phyloP scores from a whole-genome alignment of 2,888 invertebrate species.

The Nudaria mundana region DNA sequence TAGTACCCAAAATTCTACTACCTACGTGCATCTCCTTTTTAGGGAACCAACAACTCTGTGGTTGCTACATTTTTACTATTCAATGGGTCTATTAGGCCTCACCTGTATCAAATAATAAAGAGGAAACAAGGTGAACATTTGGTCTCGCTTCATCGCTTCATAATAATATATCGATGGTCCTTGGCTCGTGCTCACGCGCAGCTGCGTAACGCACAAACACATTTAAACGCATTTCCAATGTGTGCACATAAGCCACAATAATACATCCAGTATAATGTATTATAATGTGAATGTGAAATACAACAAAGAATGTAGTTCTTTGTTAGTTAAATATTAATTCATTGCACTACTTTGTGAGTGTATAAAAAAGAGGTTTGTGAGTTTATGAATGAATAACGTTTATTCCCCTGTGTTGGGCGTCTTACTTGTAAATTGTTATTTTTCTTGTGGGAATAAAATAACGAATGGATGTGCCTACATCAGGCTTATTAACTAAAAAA shows the following conservation, averaged over 20 bases:
- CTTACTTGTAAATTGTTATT: too few relatives aligned
- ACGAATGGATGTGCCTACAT: too few relatives aligned
- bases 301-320: conserved; percentile 2
- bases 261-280: not conserved
- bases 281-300: not conserved
- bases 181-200: conserved; percentile 4
- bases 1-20: too few relatives aligned
- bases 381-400: too few relatives aligned
- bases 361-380: too few relatives aligned
- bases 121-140: conserved; percentile 10
- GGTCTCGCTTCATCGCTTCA: conserved; percentile 7
- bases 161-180: conserved; percentile 4
- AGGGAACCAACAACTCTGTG: too few relatives aligned
- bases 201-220: not conserved
- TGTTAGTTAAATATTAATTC: not conserved
- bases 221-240: not conserved
- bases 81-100: not conserved
- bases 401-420: too few relatives aligned
- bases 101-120: conserved; percentile 8
- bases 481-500: too few relatives aligned
- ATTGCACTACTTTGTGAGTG: conserved; percentile 1
- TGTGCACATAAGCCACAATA: not conserved
- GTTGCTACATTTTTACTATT: not conserved
- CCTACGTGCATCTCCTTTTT: too few relatives aligned
- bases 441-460: too few relatives aligned